A percentile compares a stretch with the other conserved stretches of the same genome.
These are phyloP conservation scores for Drosophila teissieri DNA, from an alignment of 1,140 invertebrate species.

Conservation along the genomic window DNA sequence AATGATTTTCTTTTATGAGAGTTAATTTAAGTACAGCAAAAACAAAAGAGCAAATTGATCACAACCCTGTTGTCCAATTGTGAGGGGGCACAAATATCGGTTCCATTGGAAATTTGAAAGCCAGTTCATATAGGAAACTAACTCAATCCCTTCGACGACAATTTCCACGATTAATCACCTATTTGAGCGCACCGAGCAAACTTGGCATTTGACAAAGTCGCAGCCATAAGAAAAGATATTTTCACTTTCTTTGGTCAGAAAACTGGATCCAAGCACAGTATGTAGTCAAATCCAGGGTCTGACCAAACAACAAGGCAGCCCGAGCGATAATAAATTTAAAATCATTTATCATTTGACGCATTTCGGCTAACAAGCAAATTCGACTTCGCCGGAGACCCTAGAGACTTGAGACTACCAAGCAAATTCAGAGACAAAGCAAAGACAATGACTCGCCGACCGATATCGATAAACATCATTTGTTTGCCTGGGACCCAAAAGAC, in stretches of 20 bases:
- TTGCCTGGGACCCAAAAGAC: conserved; percentile 9
- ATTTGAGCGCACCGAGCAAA: conserved; percentile 13
- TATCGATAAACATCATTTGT: conserved; percentile 72
- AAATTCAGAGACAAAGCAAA: conserved; percentile 33
- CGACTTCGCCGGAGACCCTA: conserved; percentile 42
- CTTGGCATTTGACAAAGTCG: conserved; percentile 47
- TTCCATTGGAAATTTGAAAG: background rate
- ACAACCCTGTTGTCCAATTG: background rate
- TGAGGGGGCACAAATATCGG: background rate
- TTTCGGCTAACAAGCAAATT: conserved; percentile 72
- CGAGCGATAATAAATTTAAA: conserved; percentile 73
- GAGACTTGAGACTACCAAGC: background rate
- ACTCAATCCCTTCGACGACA: conserved; percentile 7
- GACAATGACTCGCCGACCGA: conserved; percentile 52
- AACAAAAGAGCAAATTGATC: conserved; percentile 15
- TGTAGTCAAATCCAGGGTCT: background rate
- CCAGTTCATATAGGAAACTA: background rate
- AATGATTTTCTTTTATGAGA: conserved; percentile 64
- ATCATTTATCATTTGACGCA: conserved; percentile 80
- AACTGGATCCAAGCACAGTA: conserved; percentile 23
- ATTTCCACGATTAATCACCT: conserved; percentile 57
- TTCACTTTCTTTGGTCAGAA: conserved; percentile 62
- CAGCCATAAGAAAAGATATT: conserved; percentile 36
- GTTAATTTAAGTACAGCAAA: conserved; percentile 44
- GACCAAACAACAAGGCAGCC: conserved; percentile 7